phyloP scores from a whole-genome alignment of 2,888 invertebrate genomes.

The Cantharis rustica region DNA sequence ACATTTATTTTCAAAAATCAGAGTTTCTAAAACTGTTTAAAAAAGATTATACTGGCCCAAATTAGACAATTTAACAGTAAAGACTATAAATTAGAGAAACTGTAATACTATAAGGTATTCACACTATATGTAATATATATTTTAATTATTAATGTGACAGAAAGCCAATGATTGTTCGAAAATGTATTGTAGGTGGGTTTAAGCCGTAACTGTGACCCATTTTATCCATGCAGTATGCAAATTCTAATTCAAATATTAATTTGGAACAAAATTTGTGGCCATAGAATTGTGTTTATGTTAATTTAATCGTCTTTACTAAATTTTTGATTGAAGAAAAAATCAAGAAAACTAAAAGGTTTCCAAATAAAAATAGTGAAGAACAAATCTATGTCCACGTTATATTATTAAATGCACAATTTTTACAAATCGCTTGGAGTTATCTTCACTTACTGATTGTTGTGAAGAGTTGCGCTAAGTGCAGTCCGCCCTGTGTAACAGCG shows the following conservation, averaged over 20 bases:
- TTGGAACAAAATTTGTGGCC: constrained; percentile 6
- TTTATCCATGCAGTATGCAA: constrained; percentile 24
- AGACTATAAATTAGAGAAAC: not conserved
- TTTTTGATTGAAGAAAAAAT: not conserved
- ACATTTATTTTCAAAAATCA: not conserved
- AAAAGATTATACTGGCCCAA: not conserved
- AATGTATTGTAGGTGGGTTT: constrained; percentile 14
- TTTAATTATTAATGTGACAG: constrained; percentile 20
- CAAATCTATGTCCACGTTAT: not conserved
- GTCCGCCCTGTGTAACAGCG: constrained; percentile 83
- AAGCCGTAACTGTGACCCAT: constrained; percentile 16
- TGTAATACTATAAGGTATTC: constrained; percentile 3
- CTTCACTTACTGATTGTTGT: constrained; percentile 39
- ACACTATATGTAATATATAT: constrained; percentile 5
- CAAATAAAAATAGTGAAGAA: not conserved
- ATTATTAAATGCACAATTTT: not conserved
- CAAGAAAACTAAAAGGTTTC: too few species aligned
- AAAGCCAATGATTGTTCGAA: constrained; percentile 20
- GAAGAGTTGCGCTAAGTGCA: constrained; percentile 69
- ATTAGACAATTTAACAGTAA: not conserved
- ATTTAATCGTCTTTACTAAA: too few species aligned
- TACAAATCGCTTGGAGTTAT: constrained; percentile 29
- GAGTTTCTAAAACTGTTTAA: not conserved
- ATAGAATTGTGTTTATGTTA: not conserved
- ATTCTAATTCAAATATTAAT: not conserved